phyloP scores from a whole-genome alignment of 1,140 invertebrate genomes.

The Agraylea sexmaculata region DNA sequence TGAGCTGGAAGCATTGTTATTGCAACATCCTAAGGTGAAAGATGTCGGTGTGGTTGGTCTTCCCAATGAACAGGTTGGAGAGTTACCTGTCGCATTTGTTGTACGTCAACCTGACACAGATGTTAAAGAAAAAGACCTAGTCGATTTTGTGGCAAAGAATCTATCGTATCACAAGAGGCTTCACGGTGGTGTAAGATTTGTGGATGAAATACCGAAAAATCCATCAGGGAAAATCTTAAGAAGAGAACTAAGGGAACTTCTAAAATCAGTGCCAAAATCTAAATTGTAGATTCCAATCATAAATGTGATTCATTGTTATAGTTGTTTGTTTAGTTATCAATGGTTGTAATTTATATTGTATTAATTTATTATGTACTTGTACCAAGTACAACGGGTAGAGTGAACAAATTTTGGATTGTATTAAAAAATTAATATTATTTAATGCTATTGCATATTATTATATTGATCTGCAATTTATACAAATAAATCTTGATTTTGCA shows the following conservation, averaged over 20 bases:
- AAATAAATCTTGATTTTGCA: too few species aligned
- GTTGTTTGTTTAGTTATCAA: not conserved
- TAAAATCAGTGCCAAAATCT: constrained; percentile 7
- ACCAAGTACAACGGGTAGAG: not conserved
- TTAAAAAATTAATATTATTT: too few species aligned
- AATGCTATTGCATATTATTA: too few species aligned
- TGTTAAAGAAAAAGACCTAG: constrained; percentile 38
- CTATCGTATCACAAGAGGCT: constrained; percentile 35
- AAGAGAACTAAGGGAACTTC: constrained; percentile 11
- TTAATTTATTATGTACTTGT: not conserved
- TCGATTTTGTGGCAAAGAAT: constrained; percentile 32
- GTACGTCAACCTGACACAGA: constrained; percentile 38
- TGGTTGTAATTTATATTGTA: not conserved
- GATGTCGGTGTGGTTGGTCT: constrained; percentile 64
- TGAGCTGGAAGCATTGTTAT: constrained; percentile 58
- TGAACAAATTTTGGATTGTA: too few species aligned
- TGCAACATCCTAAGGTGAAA: constrained; percentile 49
- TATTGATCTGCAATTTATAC: too few species aligned
- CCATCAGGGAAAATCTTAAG: constrained; percentile 32
- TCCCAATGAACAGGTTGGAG: constrained; percentile 50
- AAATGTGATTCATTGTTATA: not conserved
- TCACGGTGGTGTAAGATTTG: constrained; percentile 46
- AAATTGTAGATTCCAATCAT: constrained; percentile 7
- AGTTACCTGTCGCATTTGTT: constrained; percentile 58
- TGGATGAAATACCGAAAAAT: constrained; percentile 49